Percentiles rank a stretch among this genome's conserved stretches.
phyloP scores from a whole-genome alignment of 2,888 invertebrate genomes.

The Apotomis capreana region DNA sequence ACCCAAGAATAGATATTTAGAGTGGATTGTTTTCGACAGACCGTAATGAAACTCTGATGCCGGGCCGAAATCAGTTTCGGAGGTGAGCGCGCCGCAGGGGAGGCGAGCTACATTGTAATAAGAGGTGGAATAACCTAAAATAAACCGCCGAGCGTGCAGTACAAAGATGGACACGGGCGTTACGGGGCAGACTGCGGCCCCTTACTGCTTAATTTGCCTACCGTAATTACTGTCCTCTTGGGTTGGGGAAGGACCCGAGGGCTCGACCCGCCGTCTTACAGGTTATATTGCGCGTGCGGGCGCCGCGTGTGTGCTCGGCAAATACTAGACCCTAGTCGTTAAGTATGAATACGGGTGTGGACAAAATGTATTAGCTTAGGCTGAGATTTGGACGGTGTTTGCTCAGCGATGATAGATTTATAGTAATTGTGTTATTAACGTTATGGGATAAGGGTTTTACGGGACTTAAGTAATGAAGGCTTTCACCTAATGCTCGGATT shows the following conservation, averaged over 20 bases:
- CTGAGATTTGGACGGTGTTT: constrained; percentile 82
- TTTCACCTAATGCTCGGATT: constrained; percentile 79
- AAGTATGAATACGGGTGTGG: constrained; percentile 83
- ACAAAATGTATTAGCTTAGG: constrained; percentile 84
- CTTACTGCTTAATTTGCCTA: constrained; percentile 85
- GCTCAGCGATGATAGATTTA: constrained; percentile 83
- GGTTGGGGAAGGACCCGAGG: constrained; percentile 77
- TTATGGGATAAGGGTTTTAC: constrained; percentile 84
- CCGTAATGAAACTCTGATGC: constrained; percentile 83
- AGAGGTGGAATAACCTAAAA: constrained; percentile 82
- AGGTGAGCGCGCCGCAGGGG: constrained; percentile 82
- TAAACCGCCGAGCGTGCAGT: constrained; percentile 72
- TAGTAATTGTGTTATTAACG: constrained; percentile 84
- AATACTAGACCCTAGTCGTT: constrained; percentile 81
- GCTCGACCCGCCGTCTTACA: constrained; percentile 79
- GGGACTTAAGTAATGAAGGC: constrained; percentile 82
- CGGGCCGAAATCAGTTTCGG: constrained; percentile 80
- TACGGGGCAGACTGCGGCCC: constrained; percentile 66
- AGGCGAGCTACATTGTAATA: constrained; percentile 81
- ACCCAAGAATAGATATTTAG: constrained; percentile 84
- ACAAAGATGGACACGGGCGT: constrained; percentile 78
- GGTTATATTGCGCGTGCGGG: constrained; percentile 82
- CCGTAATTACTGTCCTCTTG: constrained; percentile 84
- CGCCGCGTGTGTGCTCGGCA: constrained; percentile 80
- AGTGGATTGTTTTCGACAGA: constrained; percentile 84